Percentiles rank a stretch among this genome's conserved stretches.
phyloP scores from a whole-genome alignment of 2,113 vertebrate genomes.

The Nycticorax nycticorax region DNA sequence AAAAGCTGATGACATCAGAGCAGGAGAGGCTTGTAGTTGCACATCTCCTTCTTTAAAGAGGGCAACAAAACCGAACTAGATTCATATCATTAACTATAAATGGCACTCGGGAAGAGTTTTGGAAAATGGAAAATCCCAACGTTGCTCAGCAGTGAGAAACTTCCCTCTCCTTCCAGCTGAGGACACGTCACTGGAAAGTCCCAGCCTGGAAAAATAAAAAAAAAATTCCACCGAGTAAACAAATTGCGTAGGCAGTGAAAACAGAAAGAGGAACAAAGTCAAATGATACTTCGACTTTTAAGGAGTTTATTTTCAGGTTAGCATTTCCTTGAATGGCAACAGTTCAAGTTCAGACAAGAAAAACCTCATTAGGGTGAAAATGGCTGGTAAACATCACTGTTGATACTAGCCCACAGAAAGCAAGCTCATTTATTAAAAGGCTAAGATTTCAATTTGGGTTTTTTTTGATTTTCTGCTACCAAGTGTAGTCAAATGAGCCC shows the following conservation, averaged over 20 bases:
- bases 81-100: not conserved
- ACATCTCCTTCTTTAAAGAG: not conserved
- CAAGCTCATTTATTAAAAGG: not conserved
- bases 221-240: constrained; percentile 7
- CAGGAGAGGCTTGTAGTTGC: not conserved
- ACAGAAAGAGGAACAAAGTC: constrained; percentile 44
- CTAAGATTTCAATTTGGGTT: not conserved
- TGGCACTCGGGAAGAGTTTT: not conserved
- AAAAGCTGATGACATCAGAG: not conserved
- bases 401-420: not conserved
- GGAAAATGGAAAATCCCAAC: constrained; percentile 18
- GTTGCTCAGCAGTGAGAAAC: not conserved
- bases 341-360: constrained; percentile 21
- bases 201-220: not conserved
- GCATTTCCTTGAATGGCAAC: constrained; percentile 7
- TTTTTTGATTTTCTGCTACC: not conserved
- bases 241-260: not conserved
- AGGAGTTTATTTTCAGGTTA: constrained; percentile 29
- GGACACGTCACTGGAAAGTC: constrained; percentile 51
- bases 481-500: not conserved
- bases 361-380: not conserved
- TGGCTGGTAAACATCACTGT: not conserved
- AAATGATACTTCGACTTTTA: not conserved
- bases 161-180: not conserved
- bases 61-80: constrained; percentile 11